Evolutionary conservation across 1,140 invertebrate genomes (phyloP).

Genomic region (Probaryconus sp.): DNA sequence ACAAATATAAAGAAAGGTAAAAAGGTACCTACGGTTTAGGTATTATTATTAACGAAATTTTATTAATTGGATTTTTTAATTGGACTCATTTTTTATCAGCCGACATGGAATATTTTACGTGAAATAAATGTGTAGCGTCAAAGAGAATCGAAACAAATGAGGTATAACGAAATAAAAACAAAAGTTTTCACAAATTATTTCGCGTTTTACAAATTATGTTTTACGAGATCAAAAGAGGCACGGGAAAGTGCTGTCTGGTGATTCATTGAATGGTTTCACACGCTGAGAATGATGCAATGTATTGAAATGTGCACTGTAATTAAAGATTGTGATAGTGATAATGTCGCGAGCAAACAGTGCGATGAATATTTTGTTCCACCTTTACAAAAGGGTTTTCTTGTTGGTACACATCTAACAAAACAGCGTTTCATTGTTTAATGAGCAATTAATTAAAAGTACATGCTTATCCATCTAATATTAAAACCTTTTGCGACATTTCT

Average conservation of each 20-base stretch:
- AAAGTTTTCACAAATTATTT: conserved; percentile 9
- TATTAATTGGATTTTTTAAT: no score
- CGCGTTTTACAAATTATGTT: conserved; percentile 37
- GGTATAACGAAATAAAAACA: no score
- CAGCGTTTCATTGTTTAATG: conserved; percentile 57
- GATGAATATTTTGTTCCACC: conserved; percentile 49
- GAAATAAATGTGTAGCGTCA: no score
- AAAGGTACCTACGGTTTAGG: no score
- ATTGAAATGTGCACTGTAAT: conserved; percentile 58
- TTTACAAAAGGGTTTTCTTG: conserved; percentile 51
- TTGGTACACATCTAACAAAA: conserved; percentile 48
- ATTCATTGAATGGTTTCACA: conserved; percentile 58
- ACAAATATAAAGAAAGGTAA: no score
- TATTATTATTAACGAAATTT: no score
- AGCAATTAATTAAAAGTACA: conserved; percentile 51
- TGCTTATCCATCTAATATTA: conserved; percentile 25
- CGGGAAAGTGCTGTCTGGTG: conserved; percentile 45
- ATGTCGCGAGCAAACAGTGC: conserved; percentile 47
- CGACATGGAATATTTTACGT: no score
- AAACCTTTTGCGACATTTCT: conserved; percentile 25
- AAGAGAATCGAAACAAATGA: no score
- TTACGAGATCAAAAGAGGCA: conserved; percentile 32
- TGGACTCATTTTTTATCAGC: no score
- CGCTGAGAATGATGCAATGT: conserved; percentile 54
- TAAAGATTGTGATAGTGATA: conserved; percentile 54